Percentiles rank a stretch among this genome's conserved stretches.
Evolutionary conservation across 2,113 vertebrate genomes (phyloP).

Genomic region (Entomyzon cyanotis): DNA sequence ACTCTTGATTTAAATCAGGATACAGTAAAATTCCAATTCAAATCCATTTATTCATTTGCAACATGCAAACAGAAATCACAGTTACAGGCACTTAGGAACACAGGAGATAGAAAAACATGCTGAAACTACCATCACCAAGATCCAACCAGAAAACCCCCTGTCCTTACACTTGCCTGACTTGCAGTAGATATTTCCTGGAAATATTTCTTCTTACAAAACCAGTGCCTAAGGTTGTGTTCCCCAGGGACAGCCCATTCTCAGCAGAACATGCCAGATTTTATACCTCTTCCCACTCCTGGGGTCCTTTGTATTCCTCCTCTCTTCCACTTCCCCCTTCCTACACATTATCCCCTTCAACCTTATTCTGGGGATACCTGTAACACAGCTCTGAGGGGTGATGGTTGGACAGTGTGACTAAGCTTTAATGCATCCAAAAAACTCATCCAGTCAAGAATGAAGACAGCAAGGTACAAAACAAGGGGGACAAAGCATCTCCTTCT

Average conservation of each 20-base stretch:
- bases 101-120: background rate
- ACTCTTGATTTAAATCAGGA: background rate
- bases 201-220: background rate
- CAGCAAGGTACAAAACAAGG: background rate
- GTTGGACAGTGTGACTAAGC: background rate
- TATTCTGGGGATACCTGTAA: background rate
- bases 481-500: background rate
- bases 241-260: rapidly evolving
- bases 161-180: background rate
- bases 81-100: background rate
- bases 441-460: background rate
- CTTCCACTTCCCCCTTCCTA: background rate
- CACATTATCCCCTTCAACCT: background rate
- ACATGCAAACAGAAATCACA: background rate
- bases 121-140: background rate
- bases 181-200: background rate
- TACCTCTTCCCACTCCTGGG: background rate
- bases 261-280: background rate
- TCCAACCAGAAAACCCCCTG: background rate
- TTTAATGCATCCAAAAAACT: background rate
- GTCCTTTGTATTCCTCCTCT: background rate
- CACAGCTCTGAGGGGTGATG: background rate
- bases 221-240: background rate
- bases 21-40: background rate
- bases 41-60: background rate